Percentiles rank a stretch among this genome's conserved stretches.
These are phyloP conservation scores for Orius insidiosus DNA, from an alignment of 1,140 invertebrate species.

Conservation along the genomic window DNA sequence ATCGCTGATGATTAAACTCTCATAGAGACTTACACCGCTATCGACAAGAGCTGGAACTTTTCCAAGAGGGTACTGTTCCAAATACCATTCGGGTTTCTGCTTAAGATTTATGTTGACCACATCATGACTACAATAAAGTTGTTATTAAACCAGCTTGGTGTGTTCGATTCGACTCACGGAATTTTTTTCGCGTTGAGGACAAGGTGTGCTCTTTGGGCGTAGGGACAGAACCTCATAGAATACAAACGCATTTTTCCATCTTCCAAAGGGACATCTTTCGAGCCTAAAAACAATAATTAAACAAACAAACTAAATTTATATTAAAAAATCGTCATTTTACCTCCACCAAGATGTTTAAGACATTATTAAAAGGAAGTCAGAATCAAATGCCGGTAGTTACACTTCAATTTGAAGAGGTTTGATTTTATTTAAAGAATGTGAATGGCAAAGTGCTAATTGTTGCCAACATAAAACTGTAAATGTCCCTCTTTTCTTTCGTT, in stretches of 20 bases:
- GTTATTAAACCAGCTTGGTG: not conserved
- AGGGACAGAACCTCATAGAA: constrained; percentile 82
- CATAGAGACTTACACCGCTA: constrained; percentile 47
- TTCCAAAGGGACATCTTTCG: constrained; percentile 36
- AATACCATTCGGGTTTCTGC: constrained; percentile 70
- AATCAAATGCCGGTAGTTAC: no score
- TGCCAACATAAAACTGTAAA: no score
- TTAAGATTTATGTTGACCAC: constrained; percentile 68
- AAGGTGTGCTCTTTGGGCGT: constrained; percentile 64
- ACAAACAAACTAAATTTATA: not conserved
- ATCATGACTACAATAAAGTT: constrained; percentile 53
- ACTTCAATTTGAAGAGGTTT: no score
- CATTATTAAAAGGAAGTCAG: no score
- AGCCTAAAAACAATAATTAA: constrained; percentile 32
- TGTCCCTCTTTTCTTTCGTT: no score
- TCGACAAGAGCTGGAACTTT: constrained; percentile 64
- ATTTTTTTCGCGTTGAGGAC: constrained; percentile 70
- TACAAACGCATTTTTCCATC: constrained; percentile 59
- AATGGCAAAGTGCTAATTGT: no score
- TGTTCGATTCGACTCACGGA: constrained; percentile 35
- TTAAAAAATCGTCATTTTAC: not conserved
- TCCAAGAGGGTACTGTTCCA: constrained; percentile 48
- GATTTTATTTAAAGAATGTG: no score
- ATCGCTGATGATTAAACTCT: constrained; percentile 66
- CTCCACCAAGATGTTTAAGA: no score